Evolutionary conservation across 2,888 invertebrate species (phyloP), one percentile per base, ranked within the genome.

Genomic region (Tenthredo distinguenda): DNA sequence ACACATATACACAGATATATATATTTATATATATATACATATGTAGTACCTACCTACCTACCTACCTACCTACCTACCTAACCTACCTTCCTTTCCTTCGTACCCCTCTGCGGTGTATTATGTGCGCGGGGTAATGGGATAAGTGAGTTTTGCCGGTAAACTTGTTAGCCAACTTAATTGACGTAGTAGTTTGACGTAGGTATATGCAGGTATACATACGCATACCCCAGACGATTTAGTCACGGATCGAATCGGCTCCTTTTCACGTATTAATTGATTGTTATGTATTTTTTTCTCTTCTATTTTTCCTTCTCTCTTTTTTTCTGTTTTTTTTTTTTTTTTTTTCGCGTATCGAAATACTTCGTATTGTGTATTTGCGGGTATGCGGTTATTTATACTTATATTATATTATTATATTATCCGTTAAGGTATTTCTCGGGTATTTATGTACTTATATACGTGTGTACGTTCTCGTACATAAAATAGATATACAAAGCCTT

Each of bases 101-200:
- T 71, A 72, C 68, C 68, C 68, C 68, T 68, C 68, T 74, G 31
- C 50, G 50, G 76, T 77, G 76, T 77, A 77, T 50, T 47, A 40
- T 62, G 62, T 37, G 81, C 81, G 18, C 81, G 65, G 62, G 81
- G 81, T 81, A 81, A 81, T 81, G 65, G 81, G 81, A 81, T 81
- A 81, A 81, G 62, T 81, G 62, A 81, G 81, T 81, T 81, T 81
- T 62, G 81, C 81, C 81, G 81, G 81, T 81, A 81, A 81, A 81
- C 81, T 81, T 81, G 81, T 81, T 81, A 81, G 81, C 81, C 81
- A 81, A 62, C 81, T 81, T 81, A 81, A 81, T 81, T 81, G 81
- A 81, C 81, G 81, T 81, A 62, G 37, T 58, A 62, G 50, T 81
- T 62, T 62, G 81, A 81, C 81, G 81, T 74, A 74, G 43, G 74